Evolutionary conservation across 2,888 invertebrate species (phyloP).

Genomic region (Drosophila diplacantha): DNA sequence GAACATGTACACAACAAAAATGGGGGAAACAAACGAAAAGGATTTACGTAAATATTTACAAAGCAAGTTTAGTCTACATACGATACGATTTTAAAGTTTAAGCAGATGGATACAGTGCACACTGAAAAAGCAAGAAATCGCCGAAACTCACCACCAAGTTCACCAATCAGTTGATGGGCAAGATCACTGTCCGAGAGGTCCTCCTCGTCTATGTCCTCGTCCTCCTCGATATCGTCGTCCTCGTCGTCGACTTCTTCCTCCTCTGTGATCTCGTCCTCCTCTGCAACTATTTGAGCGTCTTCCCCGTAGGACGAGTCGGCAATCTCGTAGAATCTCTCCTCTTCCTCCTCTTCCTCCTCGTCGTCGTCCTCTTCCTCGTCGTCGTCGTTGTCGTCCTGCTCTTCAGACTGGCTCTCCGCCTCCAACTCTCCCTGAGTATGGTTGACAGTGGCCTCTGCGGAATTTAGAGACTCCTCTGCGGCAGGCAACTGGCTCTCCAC

Average conservation of each 20-base stretch:
- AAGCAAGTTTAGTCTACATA: constrained; percentile 7
- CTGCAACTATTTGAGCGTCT: constrained; percentile 69
- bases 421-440: constrained; percentile 15
- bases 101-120: constrained; percentile 13
- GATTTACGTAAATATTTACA: constrained; percentile 8
- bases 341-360: constrained; percentile 51
- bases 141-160: constrained; percentile 65
- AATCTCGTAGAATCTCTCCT: constrained; percentile 66
- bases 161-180: constrained; percentile 65
- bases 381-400: constrained; percentile 45
- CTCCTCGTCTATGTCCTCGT: constrained; percentile 59
- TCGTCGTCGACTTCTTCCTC: constrained; percentile 62
- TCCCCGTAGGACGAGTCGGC: constrained; percentile 68
- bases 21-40: neutral
- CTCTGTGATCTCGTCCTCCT: constrained; percentile 66
- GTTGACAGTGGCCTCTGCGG: constrained; percentile 5
- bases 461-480: constrained; percentile 13
- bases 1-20: neutral
- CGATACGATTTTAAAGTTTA: neutral
- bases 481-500: constrained; percentile 22
- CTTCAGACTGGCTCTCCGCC: constrained; percentile 23
- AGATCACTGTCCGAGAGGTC: constrained; percentile 66
- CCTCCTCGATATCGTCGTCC: constrained; percentile 64
- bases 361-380: constrained; percentile 59
- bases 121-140: neutral